A percentile compares a stretch with the other conserved stretches of the same genome.
These are phyloP conservation scores for Danio albolineatus DNA, from an alignment of 2,797 vertebrate genomes.

Conservation along the genomic window DNA sequence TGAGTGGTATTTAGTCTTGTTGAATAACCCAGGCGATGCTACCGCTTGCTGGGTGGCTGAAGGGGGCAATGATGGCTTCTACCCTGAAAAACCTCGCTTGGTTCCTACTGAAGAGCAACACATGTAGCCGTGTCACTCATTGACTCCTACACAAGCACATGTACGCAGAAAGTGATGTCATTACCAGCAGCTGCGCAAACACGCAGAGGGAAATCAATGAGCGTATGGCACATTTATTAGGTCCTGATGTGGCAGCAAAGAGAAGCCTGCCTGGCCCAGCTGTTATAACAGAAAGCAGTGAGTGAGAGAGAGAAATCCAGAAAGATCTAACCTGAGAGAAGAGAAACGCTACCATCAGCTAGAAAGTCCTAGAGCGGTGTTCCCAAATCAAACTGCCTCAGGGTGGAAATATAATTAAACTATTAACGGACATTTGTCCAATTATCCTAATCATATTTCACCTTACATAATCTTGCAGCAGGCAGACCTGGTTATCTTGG, in stretches of 20 bases:
- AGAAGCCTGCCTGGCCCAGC: slow-evolving; percentile 59
- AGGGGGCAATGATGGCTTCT: slow-evolving; percentile 25
- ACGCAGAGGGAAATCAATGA: slow-evolving; percentile 59
- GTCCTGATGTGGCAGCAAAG: slow-evolving; percentile 62
- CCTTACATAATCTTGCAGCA: not conserved
- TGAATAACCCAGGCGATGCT: not conserved
- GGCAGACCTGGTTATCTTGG: not conserved
- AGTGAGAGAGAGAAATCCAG: slow-evolving; percentile 16
- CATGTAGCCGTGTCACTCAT: slow-evolving; percentile 34
- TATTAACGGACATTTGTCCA: not conserved
- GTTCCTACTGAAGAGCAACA: slow-evolving; percentile 30
- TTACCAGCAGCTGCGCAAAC: slow-evolving; percentile 68
- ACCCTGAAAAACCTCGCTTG: not conserved
- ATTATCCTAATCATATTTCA: not conserved
- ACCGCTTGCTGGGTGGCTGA: slow-evolving; percentile 3
- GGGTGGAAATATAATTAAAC: slow-evolving; percentile 3
- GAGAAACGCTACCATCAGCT: not conserved
- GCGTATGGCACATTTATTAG: slow-evolving; percentile 64
- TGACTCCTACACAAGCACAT: slow-evolving; percentile 46
- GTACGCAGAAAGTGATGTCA: slow-evolving; percentile 63
- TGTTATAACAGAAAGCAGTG: slow-evolving; percentile 42
- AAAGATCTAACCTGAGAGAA: slow-evolving; percentile 18
- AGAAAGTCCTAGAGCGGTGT: slow-evolving; percentile 3
- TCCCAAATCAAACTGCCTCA: slow-evolving; percentile 19
- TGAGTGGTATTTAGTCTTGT: slow-evolving; percentile 26